Evolutionary conservation across 1,140 invertebrate species (phyloP), one percentile per base, ranked within the genome.

Genomic region (Octopus sinensis): DNA sequence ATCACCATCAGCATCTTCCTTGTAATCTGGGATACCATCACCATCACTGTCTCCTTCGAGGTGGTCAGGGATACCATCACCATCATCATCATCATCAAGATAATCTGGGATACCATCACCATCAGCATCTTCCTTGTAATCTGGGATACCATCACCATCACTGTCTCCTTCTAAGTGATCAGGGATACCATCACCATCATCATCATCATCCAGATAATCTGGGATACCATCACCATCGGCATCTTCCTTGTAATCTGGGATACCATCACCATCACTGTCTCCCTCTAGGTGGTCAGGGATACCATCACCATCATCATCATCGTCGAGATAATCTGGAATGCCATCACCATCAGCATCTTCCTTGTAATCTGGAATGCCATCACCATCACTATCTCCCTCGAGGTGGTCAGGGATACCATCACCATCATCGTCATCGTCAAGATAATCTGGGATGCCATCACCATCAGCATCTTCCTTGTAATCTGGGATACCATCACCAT

Each of bases 91-190:
- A 79, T 83, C 79, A 23, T 77, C 17, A 82, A 71, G 79, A 52
- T 82, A 13, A 77, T 87, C 86, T 9, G 86, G 86, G 23, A 87
- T 87, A 4, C 86, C 86, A 84, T 87, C 85, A 5, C 80, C 80
- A 76, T 85, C 85, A 80, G 77, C 84, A 82, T 84, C 86, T 43
- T 84, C 86, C 68, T 84, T 51, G 80, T 86, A 80, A 81, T 90
- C 87, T 2, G 88, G 88, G 68, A 89, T 89, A 76, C 87, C 87
- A 83, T 88, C 87, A 81, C 84, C 85, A 82, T 90, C 84, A 81
- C 80, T 85, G 10, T 84, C 77, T 68, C 86, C 86, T 53, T 81
- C 51, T 56, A 80, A 30, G 81, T 79, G 13, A 54, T 85, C 82
- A 43, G 84, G 83, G n/a, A 83, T 86, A 54, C 82, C 84, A 83